phyloP scores from a whole-genome alignment of 2,113 vertebrate genomes.

The Sclerurus mexicanus region DNA sequence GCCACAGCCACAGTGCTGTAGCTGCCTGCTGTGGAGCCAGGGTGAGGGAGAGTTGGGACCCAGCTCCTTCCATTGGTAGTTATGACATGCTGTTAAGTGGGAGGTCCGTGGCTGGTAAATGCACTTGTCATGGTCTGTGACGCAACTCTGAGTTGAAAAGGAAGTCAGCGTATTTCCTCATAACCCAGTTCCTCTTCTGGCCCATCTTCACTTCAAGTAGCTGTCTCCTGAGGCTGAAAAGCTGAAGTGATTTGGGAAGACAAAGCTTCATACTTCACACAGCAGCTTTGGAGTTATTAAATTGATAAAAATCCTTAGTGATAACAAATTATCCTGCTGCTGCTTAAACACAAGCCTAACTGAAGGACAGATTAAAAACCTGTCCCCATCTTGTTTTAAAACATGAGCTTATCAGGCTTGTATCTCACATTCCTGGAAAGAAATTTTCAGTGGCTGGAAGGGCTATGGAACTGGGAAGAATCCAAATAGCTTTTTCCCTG shows the following conservation, averaged over 20 bases:
- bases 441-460: neutral
- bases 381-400: neutral
- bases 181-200: fast-evolving
- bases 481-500: neutral
- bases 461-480: neutral
- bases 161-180: fast-evolving
- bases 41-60: neutral
- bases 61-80: neutral
- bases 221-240: neutral
- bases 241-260: neutral
- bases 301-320: neutral
- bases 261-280: fast-evolving
- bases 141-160: fast-evolving
- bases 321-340: neutral
- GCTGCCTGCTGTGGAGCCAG: neutral
- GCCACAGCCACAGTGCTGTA: neutral
- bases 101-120: neutral
- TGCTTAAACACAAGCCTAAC: neutral
- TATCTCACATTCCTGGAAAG: neutral
- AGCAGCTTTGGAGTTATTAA: neutral
- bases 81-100: neutral
- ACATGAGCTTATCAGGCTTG: neutral
- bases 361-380: neutral
- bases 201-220: neutral
- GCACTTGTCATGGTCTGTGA: fast-evolving